These are phyloP conservation scores for Ophraella communa DNA, from an alignment of 2,888 invertebrate species.

Conservation along the genomic window DNA sequence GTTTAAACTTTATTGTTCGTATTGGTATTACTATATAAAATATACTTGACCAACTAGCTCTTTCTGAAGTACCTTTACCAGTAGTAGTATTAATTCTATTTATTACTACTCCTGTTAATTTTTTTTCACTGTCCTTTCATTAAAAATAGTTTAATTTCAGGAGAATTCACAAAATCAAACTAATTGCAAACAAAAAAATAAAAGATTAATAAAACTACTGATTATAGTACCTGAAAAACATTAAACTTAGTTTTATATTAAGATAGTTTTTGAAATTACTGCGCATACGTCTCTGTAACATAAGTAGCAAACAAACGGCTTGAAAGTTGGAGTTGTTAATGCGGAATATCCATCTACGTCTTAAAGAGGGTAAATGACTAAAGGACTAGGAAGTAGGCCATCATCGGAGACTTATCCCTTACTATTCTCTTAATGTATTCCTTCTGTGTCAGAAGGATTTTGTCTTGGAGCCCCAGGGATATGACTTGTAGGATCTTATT, in stretches of 20 bases:
- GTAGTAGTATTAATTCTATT: too few relatives aligned
- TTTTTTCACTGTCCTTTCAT: too few relatives aligned
- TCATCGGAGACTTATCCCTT: slow-evolving; percentile 56
- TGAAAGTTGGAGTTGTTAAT: slow-evolving; percentile 41
- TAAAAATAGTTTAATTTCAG: too few relatives aligned
- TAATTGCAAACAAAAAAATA: too few relatives aligned
- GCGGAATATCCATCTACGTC: slow-evolving; percentile 55
- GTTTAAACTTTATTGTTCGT: too few relatives aligned
- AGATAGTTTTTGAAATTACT: background rate
- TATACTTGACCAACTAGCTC: too few relatives aligned
- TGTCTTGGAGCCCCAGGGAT: slow-evolving; percentile 35
- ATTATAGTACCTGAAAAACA: too few relatives aligned
- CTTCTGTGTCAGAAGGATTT: slow-evolving; percentile 53
- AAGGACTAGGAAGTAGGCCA: slow-evolving; percentile 52
- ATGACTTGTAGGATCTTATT: slow-evolving; percentile 35
- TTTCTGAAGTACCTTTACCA: too few relatives aligned
- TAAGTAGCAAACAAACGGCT: background rate
- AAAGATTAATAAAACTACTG: too few relatives aligned
- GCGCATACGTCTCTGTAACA: slow-evolving; percentile 2
- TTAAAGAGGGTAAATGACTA: slow-evolving; percentile 51
- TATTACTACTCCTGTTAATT: too few relatives aligned
- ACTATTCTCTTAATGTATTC: slow-evolving; percentile 58
- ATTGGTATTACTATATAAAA: too few relatives aligned
- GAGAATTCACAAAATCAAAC: too few relatives aligned
- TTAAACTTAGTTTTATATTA: background rate